These are phyloP conservation scores for Chionomys nivalis DNA, from an alignment of 2,113 vertebrate species.

Conservation along the genomic window DNA sequence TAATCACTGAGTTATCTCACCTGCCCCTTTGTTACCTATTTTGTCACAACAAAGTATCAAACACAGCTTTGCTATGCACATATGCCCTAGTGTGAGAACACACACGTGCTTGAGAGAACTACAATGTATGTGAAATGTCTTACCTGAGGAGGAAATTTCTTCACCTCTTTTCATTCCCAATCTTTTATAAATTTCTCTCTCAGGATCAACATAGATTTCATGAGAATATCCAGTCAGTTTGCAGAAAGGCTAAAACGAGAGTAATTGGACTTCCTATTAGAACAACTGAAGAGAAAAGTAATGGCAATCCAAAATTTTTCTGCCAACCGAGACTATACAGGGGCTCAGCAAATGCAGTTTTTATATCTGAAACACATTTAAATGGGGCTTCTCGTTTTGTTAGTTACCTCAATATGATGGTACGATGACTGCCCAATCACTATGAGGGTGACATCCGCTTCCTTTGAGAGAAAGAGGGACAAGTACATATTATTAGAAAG, in stretches of 20 bases:
- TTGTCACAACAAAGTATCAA: not conserved
- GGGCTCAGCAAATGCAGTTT: conserved; percentile 22
- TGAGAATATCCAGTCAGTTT: conserved; percentile 91
- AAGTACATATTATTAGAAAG: conserved; percentile 27
- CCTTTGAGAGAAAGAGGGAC: conserved; percentile 83
- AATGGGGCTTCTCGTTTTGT: not conserved
- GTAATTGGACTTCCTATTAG: not conserved
- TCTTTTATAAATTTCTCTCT: conserved; percentile 91
- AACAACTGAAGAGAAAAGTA: conserved; percentile 40
- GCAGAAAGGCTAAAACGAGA: conserved; percentile 91
- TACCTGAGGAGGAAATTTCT: conserved; percentile 88
- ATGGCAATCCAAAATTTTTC: not conserved
- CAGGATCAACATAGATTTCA: conserved; percentile 96
- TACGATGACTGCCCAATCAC: conserved; percentile 95
- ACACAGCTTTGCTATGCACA: not conserved
- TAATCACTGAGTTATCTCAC: not conserved
- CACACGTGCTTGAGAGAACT: not conserved
- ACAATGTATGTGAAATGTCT: conserved; percentile 19
- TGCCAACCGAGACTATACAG: not conserved
- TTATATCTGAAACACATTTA: conserved; percentile 53
- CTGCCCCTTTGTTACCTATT: not conserved
- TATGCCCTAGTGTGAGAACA: not conserved
- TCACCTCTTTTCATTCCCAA: conserved; percentile 95
- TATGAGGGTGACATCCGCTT: conserved; percentile 90
- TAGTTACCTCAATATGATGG: conserved; percentile 93